A percentile compares a stretch with the other conserved stretches of the same genome.
Conservation (phyloP, 2,113 vertebrate genomes). For the Syrrhaptes paradoxus region DNA sequence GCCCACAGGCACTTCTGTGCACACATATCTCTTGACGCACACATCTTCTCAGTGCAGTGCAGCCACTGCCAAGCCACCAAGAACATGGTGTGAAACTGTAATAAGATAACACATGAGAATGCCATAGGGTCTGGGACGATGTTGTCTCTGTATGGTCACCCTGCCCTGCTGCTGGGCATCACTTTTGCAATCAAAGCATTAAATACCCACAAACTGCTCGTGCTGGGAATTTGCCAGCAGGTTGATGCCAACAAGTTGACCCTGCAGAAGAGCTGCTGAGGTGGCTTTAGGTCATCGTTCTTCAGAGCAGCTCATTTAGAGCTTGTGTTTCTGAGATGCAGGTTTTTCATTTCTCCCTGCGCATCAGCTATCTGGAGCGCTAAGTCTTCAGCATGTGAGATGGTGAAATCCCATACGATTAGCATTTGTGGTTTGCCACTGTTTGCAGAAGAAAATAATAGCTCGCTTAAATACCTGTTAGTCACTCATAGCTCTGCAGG, state of each 20-base stretch:
- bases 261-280: background rate
- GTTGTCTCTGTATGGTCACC: background rate
- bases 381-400: background rate
- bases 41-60: background rate
- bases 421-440: slow-evolving; percentile 26
- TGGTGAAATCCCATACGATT: background rate
- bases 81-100: background rate
- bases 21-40: background rate
- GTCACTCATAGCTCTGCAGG: background rate
- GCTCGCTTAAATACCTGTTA: slow-evolving; percentile 22
- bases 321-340: background rate
- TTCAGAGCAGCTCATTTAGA: background rate
- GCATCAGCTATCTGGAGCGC: background rate
- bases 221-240: background rate
- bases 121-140: background rate
- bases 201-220: rapidly evolving
- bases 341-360: background rate
- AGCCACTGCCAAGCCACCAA: background rate
- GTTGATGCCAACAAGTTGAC: background rate
- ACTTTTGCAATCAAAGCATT: background rate
- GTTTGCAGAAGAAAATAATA: slow-evolving; percentile 35
- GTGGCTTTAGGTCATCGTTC: background rate
- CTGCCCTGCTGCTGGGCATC: background rate
- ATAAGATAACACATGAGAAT: background rate
- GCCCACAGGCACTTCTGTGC: background rate